phyloP scores from a whole-genome alignment of 2,888 invertebrate species.

The Hipparchia sbordonii region DNA sequence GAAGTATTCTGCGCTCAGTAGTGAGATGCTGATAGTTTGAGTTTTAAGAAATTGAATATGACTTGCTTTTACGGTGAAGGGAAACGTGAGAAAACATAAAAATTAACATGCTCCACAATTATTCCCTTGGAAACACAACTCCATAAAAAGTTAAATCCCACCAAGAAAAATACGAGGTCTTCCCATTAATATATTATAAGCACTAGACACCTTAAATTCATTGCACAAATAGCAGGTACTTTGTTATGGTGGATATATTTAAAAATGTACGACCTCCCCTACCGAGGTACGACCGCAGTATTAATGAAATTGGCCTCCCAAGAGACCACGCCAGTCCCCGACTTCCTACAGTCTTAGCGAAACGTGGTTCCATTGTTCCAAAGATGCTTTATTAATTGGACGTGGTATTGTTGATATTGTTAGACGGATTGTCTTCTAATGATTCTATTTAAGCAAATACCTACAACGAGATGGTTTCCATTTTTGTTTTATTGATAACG shows the following conservation, averaged over 20 bases:
- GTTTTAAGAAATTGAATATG: no score
- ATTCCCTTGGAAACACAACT: not conserved
- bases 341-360: slow-evolving; percentile 45
- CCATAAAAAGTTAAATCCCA: slow-evolving; percentile 7
- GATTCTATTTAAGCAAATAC: not conserved
- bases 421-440: slow-evolving; percentile 16
- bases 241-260: slow-evolving; percentile 74
- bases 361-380: slow-evolving; percentile 51
- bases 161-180: slow-evolving; percentile 16
- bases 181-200: slow-evolving; percentile 36
- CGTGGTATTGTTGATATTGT: slow-evolving; percentile 15
- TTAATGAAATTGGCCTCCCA: slow-evolving; percentile 81
- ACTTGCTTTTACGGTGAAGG: no score
- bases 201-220: slow-evolving; percentile 64
- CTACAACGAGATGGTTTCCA: slow-evolving; percentile 1
- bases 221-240: slow-evolving; percentile 69
- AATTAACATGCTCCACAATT: not conserved
- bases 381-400: slow-evolving; percentile 50
- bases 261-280: slow-evolving; percentile 69
- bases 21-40: no score
- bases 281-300: slow-evolving; percentile 61
- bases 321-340: slow-evolving; percentile 58
- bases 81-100: not conserved
- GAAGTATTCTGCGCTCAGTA: no score
- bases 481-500: not conserved